phyloP scores from a whole-genome alignment of 2,113 vertebrate genomes.

The Rousettus leschenaultii region DNA sequence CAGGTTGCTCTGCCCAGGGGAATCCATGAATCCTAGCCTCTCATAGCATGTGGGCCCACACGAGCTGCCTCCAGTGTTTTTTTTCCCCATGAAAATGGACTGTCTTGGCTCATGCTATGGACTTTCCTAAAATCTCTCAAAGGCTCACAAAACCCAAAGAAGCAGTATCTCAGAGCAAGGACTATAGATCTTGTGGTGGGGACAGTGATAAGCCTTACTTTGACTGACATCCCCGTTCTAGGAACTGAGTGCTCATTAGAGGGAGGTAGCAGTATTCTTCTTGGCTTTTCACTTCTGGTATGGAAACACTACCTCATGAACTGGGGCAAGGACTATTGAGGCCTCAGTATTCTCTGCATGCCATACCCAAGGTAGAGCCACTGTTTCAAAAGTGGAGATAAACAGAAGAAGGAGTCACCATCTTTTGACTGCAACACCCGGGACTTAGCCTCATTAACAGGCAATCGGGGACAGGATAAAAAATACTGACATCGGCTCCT shows the following conservation, averaged over 20 bases:
- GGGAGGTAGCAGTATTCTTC: background rate
- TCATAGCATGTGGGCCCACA: too few species aligned
- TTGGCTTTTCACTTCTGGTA: background rate
- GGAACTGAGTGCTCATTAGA: background rate
- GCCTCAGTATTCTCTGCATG: background rate
- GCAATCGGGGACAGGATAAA: background rate
- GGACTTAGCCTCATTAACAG: background rate
- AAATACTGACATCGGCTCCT: background rate
- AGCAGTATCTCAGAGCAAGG: too few species aligned
- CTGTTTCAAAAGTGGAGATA: background rate
- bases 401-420: background rate
- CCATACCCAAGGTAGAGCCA: background rate
- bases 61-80: too few species aligned
- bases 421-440: background rate
- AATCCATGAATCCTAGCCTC: too few species aligned
- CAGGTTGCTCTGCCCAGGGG: too few species aligned
- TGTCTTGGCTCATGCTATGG: too few species aligned
- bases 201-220: background rate
- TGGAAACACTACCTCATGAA: background rate
- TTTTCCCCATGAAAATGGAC: too few species aligned
- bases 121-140: too few species aligned
- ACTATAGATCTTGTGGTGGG: background rate
- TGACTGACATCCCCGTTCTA: background rate
- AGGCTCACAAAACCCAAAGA: too few species aligned
- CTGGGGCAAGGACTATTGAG: background rate